Percentiles rank a stretch among this genome's conserved stretches.
Conservation (phyloP, 1,140 invertebrate species). For the Mya arenaria region DNA sequence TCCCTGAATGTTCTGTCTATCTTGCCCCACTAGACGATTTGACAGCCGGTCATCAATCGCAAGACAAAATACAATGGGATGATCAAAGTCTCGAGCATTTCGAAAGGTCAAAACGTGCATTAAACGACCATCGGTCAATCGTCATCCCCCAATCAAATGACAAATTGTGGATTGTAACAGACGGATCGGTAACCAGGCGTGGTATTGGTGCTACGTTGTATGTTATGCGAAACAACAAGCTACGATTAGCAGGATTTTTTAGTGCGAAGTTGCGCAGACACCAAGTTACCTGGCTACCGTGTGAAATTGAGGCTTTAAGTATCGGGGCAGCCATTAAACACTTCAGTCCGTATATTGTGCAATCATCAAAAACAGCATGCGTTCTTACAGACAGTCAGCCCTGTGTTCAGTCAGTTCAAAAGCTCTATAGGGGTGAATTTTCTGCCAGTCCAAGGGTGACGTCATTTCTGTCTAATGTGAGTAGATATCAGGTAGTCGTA, state of each 20-base stretch:
- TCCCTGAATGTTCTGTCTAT: slow-evolving; percentile 26
- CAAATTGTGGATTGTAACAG: slow-evolving; percentile 59
- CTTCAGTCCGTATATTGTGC: slow-evolving; percentile 60
- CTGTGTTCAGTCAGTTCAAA: slow-evolving; percentile 49
- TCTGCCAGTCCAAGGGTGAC: slow-evolving; percentile 54
- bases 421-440: slow-evolving; percentile 55
- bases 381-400: slow-evolving; percentile 61
- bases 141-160: slow-evolving; percentile 31
- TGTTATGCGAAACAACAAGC: slow-evolving; percentile 31
- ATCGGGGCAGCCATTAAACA: slow-evolving; percentile 43
- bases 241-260: slow-evolving; percentile 52
- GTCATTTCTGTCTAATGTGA: slow-evolving; percentile 54
- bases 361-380: slow-evolving; percentile 39
- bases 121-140: slow-evolving; percentile 5
- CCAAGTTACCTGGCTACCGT: slow-evolving; percentile 33
- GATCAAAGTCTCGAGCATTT: slow-evolving; percentile 22
- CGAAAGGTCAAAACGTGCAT: neutral
- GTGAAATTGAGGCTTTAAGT: slow-evolving; percentile 25
- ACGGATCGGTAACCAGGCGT: slow-evolving; percentile 38
- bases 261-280: slow-evolving; percentile 50
- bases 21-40: slow-evolving; percentile 11
- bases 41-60: slow-evolving; percentile 21
- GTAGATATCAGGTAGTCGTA: slow-evolving; percentile 27
- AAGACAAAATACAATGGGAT: slow-evolving; percentile 45
- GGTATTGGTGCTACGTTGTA: slow-evolving; percentile 51